Base-by-base conservation (phyloP, 1,140 invertebrate species). In the Drosophila punjabiensis region DNA sequence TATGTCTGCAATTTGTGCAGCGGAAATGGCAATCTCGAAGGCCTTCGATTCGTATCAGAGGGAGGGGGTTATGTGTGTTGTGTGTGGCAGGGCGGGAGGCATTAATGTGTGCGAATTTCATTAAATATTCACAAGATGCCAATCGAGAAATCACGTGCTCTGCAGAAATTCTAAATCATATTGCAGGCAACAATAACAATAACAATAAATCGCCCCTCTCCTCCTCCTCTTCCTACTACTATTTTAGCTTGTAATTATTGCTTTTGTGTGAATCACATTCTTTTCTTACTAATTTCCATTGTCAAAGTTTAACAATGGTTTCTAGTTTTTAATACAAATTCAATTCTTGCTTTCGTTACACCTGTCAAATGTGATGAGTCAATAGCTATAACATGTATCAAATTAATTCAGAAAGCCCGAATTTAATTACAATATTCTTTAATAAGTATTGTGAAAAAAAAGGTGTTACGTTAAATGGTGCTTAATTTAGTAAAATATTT, bases 1-100 rank as follows among this genome's bases (percentile, higher is more conserved):
- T 50, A 50, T 61, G 67, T 62, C 71, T 74, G 71, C 55, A 52
- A 24, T 61, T 71, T 73, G 66, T 73, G 69, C 70, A 74, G 55
- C 52, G 28, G 33, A 69, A 37, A 32, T 39, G 50, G 52, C 50
- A 70, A 70, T 59, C 53, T 37, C 24, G 7, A 16, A 58, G 37
- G 68, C 37, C 70, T 75, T 71, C 66, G 53, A 74, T 71, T 60
- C 5, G 20, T 11, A 35, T 59, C 53, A 20, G 33, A 59, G 16
- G 16, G 39, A 9, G 5, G 43, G 65, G 16, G 11, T 30, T 30
- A 4, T 20, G 2, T 11, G 10, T n/a, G n/a, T n/a, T 10, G 11
- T 20, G 33, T 32, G 47, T 33, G 35, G 30, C 13, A n/a, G 13
- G 30, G 43, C 1, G n/a, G 14, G 14, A 8, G 55, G 20, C 30